A percentile compares a stretch with the other conserved stretches of the same genome.
Evolutionary conservation across 2,888 invertebrate genomes (phyloP).

Genomic region (Lepidochitona cinerea): DNA sequence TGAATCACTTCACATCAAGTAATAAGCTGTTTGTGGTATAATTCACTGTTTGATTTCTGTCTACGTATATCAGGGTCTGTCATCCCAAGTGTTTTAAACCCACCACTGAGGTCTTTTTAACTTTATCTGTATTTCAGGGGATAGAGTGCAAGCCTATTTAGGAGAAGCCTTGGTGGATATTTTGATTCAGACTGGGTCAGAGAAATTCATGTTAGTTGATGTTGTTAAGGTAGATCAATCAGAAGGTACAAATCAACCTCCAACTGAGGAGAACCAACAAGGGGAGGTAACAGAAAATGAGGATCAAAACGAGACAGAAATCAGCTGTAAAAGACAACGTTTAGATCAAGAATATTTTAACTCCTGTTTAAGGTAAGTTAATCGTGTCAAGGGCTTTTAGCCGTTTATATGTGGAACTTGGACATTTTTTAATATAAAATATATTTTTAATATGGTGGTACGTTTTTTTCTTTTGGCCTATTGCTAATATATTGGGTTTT

Average conservation of each 20-base stretch:
- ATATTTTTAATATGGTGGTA: no score
- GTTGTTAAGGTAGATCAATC: conserved; percentile 31
- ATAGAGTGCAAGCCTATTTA: conserved; percentile 42
- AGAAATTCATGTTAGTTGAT: conserved; percentile 41
- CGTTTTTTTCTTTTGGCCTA: no score
- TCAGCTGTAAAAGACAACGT: conserved; percentile 51
- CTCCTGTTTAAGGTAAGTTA: conserved; percentile 50
- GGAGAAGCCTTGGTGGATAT: conserved; percentile 48
- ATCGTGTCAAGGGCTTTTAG: no score
- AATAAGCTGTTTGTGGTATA: no score
- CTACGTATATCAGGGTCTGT: no score
- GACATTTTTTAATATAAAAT: no score
- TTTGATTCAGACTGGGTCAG: conserved; percentile 39
- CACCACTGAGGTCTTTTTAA: no score
- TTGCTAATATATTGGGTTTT: no score
- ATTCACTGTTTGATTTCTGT: no score
- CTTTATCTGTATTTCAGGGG: conserved; percentile 38
- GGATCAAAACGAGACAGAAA: conserved; percentile 26
- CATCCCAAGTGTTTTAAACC: no score
- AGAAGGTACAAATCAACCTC: conserved; percentile 4
- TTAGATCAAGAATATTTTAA: conserved; percentile 60
- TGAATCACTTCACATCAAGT: no score
- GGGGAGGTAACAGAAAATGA: conserved; percentile 13
- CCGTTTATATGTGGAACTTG: no score
- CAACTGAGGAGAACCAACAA: not conserved